Evolutionary conservation across 2,113 vertebrate genomes (phyloP).

Genomic region (Oxygymnocypris stewartii): DNA sequence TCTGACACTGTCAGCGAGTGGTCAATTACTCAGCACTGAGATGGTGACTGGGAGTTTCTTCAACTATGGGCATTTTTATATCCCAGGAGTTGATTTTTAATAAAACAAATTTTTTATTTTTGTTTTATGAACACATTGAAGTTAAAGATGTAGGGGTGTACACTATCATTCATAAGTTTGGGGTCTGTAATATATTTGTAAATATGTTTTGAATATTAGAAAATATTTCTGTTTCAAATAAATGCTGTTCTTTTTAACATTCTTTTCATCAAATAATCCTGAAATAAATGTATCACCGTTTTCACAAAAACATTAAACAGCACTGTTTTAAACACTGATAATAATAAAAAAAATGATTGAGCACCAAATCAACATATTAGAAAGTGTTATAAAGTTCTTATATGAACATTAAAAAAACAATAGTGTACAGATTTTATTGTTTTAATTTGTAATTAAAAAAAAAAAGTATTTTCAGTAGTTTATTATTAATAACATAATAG

Average conservation of each 20-base stretch:
- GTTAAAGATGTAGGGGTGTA: neutral
- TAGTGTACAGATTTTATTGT: neutral
- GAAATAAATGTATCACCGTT: neutral
- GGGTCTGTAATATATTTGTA: too few species aligned
- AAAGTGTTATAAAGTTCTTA: neutral
- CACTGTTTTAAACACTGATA: neutral
- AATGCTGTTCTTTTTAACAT: neutral
- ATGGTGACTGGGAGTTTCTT: neutral
- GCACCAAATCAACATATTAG: too few species aligned
- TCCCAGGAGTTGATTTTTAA: neutral
- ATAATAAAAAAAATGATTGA: neutral
- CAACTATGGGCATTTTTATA: neutral
- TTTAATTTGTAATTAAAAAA: neutral
- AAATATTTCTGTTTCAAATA: neutral
- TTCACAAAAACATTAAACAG: neutral
- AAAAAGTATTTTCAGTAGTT: neutral
- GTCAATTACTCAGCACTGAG: neutral
- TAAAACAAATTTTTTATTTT: neutral
- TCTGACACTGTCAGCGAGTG: slow-evolving; percentile 12
- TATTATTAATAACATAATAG: neutral
- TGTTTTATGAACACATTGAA: neutral
- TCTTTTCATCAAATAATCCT: neutral
- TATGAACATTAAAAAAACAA: neutral
- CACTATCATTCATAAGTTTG: neutral
- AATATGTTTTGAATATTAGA: neutral